A percentile compares a stretch with the other conserved stretches of the same genome.
Evolutionary conservation across 2,113 vertebrate species (phyloP).

Genomic region (Fregetta grallaria): DNA sequence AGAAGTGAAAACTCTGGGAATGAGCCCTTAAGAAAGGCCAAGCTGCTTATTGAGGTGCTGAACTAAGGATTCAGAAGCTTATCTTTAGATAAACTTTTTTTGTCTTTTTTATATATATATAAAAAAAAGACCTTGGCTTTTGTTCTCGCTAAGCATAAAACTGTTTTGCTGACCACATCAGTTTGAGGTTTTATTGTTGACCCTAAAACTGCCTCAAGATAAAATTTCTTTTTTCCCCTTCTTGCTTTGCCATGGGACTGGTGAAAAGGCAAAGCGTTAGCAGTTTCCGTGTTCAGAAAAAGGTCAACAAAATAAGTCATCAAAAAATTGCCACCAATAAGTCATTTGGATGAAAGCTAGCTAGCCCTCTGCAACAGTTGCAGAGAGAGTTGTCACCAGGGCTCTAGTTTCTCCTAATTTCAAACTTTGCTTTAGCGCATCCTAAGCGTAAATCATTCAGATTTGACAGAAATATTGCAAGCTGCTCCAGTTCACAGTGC

Average conservation of each 20-base stretch:
- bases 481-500: neutral
- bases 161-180: neutral
- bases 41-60: neutral
- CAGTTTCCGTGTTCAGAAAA: slow-evolving; percentile 8
- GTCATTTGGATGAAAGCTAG: neutral
- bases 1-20: neutral
- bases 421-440: neutral
- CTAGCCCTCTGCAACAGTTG: neutral
- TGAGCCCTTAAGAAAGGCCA: neutral
- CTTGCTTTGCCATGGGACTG: slow-evolving; percentile 3
- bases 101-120: neutral
- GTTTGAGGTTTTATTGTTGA: neutral
- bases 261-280: slow-evolving; percentile 18
- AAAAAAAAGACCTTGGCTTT: neutral
- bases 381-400: neutral
- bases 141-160: neutral
- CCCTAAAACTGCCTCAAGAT: neutral
- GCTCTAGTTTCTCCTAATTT: neutral
- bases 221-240: neutral
- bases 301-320: slow-evolving; percentile 1
- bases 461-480: neutral
- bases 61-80: neutral
- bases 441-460: neutral
- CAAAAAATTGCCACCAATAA: neutral
- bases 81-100: neutral